Conservation (phyloP, 2,113 vertebrate genomes). For the Catharus minimus region DNA sequence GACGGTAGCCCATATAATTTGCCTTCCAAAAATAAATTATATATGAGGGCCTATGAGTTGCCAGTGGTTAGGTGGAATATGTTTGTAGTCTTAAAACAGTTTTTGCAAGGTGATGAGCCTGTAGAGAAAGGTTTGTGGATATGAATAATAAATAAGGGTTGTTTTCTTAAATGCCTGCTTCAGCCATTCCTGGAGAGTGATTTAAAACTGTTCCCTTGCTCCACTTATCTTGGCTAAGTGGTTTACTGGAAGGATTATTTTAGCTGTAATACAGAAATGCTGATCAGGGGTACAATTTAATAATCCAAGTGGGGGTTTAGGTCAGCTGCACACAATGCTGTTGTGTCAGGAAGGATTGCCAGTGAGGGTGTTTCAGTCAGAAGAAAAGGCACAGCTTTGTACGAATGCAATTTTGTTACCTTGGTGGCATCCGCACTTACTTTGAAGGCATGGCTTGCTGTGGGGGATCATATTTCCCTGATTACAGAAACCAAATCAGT, state of each 20-base stretch:
- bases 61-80: not conserved
- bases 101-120: not conserved
- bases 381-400: not conserved
- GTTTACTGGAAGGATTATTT: constrained; percentile 38
- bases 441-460: not conserved
- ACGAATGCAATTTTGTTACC: not conserved
- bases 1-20: not conserved
- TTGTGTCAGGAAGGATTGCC: not conserved
- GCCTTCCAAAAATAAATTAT: not conserved
- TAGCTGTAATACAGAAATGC: constrained; percentile 2
- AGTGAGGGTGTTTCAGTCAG: not conserved
- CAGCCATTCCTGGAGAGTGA: not conserved
- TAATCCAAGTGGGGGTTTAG: constrained; percentile 7
- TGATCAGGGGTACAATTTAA: constrained; percentile 10
- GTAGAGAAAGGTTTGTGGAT: not conserved
- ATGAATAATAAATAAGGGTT: not conserved
- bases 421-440: not conserved
- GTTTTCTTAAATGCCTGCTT: not conserved
- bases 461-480: not conserved
- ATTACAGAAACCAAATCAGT: not conserved
- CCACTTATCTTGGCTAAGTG: constrained; percentile 18
- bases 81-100: not conserved
- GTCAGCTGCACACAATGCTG: not conserved
- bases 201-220: constrained; percentile 10
- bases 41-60: not conserved